Percentiles rank a stretch among this genome's conserved stretches.
Conservation (phyloP, 1,140 invertebrate genomes). For the Hypothenemus hampei region DNA sequence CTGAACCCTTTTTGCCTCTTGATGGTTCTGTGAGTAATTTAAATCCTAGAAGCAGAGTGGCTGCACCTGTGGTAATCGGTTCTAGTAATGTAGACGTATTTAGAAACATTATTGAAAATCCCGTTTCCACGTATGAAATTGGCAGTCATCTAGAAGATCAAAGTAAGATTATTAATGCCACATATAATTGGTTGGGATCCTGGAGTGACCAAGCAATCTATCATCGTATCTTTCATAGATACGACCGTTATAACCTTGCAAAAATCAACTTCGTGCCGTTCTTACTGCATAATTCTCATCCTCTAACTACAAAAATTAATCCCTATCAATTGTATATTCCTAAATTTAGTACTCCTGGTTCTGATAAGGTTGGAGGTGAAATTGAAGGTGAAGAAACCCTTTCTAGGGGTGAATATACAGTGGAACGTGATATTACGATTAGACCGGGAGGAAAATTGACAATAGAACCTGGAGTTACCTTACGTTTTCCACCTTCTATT, state of each 20-base stretch:
- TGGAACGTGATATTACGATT: slow-evolving; percentile 87
- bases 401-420: slow-evolving; percentile 73
- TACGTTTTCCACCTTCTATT: slow-evolving; percentile 83
- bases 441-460: slow-evolving; percentile 81
- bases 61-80: slow-evolving; percentile 83
- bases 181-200: slow-evolving; percentile 89
- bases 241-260: slow-evolving; percentile 88
- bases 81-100: slow-evolving; percentile 87
- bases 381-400: slow-evolving; percentile 81
- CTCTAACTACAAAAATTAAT: slow-evolving; percentile 70
- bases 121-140: slow-evolving; percentile 85
- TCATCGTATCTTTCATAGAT: slow-evolving; percentile 78
- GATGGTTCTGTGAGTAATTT: slow-evolving; percentile 61
- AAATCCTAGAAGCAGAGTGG: slow-evolving; percentile 80
- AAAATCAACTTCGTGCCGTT: slow-evolving; percentile 83
- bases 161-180: slow-evolving; percentile 88
- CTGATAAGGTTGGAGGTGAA: slow-evolving; percentile 76
- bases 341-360: slow-evolving; percentile 62
- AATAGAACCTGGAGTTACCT: slow-evolving; percentile 78
- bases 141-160: slow-evolving; percentile 93
- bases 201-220: slow-evolving; percentile 73
- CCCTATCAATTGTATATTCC: slow-evolving; percentile 69
- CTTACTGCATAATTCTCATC: slow-evolving; percentile 77
- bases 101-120: slow-evolving; percentile 91
- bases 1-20: slow-evolving; percentile 74